Base-by-base conservation (phyloP, 2,888 invertebrate species). In the Pedicia rivosa region DNA sequence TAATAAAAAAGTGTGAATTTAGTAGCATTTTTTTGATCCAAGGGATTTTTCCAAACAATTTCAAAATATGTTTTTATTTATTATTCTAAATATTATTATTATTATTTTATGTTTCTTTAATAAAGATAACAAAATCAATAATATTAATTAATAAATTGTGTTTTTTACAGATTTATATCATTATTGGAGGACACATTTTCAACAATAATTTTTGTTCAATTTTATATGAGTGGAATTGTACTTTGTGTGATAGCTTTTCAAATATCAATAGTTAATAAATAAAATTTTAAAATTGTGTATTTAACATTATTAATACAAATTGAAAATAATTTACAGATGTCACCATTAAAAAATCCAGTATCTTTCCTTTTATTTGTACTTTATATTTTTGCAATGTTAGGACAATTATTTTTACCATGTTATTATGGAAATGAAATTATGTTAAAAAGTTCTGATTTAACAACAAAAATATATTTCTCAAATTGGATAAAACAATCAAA, bases 371-470 rank as follows among this genome's bases (percentile, higher is more conserved):
- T 24, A 24, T 24, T 10, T 8, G 8, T 24, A 10, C 8, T 24
- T 14, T 38, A 35, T 27, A 32, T 38, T 6, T 5, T 24, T 1
- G 17, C 32, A 6, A 54, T 56, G 51, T 40, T 48, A 9, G 27
- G 52, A 5, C 48, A 57, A 43, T 54, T 57, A 26, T 56, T 47
- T 36, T 38, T 57, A 22, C 56, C 57, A 37, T 57, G 56, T 36
- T 52, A 52, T 33, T 56, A 49, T 40, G 55, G 48, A 30, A 53
- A 55, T 35, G 49, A 55, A 40, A 27, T 57, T 3, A 55, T 50
- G 12, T 5, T 48, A 2, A 44, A 52, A 31, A 51, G 54, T 26
- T 39, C 47, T 10, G 38, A 43, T 13, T 35, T 57, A 1, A 46
- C 46, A 5, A 44, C 46, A 3, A 44, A 49, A 27, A 45, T 52